phyloP scores from a whole-genome alignment of 2,797 vertebrate species.

The Gymnodraco acuticeps region DNA sequence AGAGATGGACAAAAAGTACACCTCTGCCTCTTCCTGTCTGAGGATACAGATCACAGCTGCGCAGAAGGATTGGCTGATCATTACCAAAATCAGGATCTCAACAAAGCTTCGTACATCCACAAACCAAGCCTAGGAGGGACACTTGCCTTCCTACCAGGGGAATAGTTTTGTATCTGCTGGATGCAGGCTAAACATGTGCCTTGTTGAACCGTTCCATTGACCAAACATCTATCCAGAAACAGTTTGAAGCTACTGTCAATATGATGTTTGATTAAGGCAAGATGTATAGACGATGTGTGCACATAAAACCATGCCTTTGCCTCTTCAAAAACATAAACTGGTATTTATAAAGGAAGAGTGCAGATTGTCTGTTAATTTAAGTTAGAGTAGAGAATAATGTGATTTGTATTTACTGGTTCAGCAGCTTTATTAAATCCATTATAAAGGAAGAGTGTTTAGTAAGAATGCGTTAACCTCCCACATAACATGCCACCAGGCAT shows the following conservation, averaged over 20 bases:
- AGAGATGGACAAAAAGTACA: conserved; percentile 48
- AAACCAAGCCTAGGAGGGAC: neutral
- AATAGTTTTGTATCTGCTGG: neutral
- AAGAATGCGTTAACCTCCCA: too few relatives aligned
- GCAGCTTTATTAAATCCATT: too few relatives aligned
- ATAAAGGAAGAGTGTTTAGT: too few relatives aligned
- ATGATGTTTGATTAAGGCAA: conserved; percentile 20
- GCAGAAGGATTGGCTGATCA: conserved; percentile 85
- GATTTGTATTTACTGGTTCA: too few relatives aligned
- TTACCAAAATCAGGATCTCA: conserved; percentile 83
- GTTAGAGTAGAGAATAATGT: too few relatives aligned
- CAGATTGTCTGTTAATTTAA: too few relatives aligned
- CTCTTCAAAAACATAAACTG: too few relatives aligned
- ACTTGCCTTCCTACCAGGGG: neutral
- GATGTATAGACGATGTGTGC: too few relatives aligned
- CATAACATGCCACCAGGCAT: too few relatives aligned
- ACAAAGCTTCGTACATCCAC: conserved; percentile 13
- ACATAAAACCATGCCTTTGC: too few relatives aligned
- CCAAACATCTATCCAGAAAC: neutral
- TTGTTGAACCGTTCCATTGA: conserved; percentile 9
- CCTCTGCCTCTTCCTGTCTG: conserved; percentile 77
- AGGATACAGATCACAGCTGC: conserved; percentile 83
- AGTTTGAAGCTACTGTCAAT: neutral
- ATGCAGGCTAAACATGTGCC: conserved; percentile 16
- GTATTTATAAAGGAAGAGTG: too few relatives aligned